Conservation (phyloP, 2,113 vertebrate species). For the Colistium nudipinnis region DNA sequence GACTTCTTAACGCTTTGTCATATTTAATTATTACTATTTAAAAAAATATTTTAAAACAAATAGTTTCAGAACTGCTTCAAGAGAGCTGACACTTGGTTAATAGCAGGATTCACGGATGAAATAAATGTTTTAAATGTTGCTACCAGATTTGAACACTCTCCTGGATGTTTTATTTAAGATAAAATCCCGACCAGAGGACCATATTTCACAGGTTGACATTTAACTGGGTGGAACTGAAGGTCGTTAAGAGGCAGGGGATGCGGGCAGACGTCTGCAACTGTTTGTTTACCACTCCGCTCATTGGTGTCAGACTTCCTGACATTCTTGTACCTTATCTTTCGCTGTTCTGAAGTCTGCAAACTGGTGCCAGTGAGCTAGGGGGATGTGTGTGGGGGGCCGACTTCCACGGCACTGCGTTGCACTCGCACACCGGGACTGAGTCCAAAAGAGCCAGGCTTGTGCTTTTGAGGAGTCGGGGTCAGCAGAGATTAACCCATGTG, state of each 20-base stretch:
- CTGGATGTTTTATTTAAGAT: slow-evolving; percentile 42
- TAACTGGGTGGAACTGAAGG: slow-evolving; percentile 75
- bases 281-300: slow-evolving; percentile 79
- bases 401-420: slow-evolving; percentile 53
- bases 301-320: slow-evolving; percentile 83
- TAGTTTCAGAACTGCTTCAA: too few species aligned
- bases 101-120: not conserved
- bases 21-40: slow-evolving; percentile 19
- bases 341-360: slow-evolving; percentile 71
- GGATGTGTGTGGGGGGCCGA: slow-evolving; percentile 58
- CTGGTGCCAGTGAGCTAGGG: slow-evolving; percentile 67
- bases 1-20: slow-evolving; percentile 28
- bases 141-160: not conserved
- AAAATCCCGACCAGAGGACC: slow-evolving; percentile 25
- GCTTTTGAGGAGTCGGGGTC: slow-evolving; percentile 79
- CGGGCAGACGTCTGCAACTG: slow-evolving; percentile 79
- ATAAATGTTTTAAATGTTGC: not conserved
- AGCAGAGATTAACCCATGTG: slow-evolving; percentile 78
- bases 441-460: slow-evolving; percentile 76
- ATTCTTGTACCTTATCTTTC: slow-evolving; percentile 81
- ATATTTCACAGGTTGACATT: slow-evolving; percentile 75
- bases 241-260: slow-evolving; percentile 76
- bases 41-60: not conserved
- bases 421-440: slow-evolving; percentile 56
- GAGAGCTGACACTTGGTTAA: not conserved